Conservation (phyloP, 2,888 invertebrate species). For the Petrophora chlorosata region DNA sequence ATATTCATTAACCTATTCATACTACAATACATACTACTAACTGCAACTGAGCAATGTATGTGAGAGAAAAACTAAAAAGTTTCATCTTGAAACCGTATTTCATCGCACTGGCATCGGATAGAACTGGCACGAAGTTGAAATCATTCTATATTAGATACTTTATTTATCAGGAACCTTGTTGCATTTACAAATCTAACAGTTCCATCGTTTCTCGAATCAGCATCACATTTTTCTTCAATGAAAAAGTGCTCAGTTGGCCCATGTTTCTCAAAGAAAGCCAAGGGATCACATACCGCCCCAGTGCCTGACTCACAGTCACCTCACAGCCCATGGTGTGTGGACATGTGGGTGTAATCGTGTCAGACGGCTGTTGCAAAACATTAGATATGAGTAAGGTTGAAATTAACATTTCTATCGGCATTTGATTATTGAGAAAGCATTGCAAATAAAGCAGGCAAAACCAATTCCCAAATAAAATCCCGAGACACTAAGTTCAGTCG, state of each 20-base stretch:
- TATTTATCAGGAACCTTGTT: not conserved
- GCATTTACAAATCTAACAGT: not conserved
- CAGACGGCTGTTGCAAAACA: constrained; percentile 29
- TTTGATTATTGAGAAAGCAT: constrained; percentile 20
- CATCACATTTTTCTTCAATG: not conserved
- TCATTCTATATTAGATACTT: not conserved
- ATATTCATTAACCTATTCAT: too few species aligned
- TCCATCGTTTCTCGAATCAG: not conserved
- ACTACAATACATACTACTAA: too few species aligned
- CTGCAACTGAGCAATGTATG: too few species aligned
- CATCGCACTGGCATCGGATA: too few species aligned
- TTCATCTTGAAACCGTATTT: too few species aligned
- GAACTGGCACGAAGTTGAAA: too few species aligned
- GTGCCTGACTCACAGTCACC: constrained; percentile 30
- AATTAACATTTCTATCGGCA: constrained; percentile 31
- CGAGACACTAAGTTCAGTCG: not conserved
- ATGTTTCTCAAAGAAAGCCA: constrained; percentile 14
- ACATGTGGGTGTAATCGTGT: constrained; percentile 29
- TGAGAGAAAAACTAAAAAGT: too few species aligned
- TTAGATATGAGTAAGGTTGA: constrained; percentile 29
- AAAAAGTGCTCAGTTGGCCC: not conserved
- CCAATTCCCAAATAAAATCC: not conserved
- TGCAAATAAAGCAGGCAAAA: too few species aligned
- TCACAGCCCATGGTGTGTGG: constrained; percentile 25
- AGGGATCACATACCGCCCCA: constrained; percentile 13